A percentile compares a stretch with the other conserved stretches of the same genome.
Conservation (phyloP, 2,888 invertebrate genomes). For the Venustoraphidia nigricollis region DNA sequence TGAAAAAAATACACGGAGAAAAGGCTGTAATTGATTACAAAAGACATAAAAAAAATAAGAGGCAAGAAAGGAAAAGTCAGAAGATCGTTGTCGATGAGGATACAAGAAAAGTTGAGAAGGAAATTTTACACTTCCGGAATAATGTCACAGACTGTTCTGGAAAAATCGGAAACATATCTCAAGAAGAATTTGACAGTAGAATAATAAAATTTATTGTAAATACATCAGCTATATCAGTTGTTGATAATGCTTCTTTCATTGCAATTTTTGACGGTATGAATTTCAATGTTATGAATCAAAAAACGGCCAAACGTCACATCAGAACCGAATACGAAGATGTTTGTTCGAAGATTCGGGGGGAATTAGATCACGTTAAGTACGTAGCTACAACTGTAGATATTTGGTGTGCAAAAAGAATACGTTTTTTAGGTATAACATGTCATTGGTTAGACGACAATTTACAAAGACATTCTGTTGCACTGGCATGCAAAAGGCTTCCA, state of each 20-base stretch:
- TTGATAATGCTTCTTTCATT: not conserved
- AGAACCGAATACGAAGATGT: not conserved
- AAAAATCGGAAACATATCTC: not conserved
- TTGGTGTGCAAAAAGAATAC: slow-evolving; percentile 1
- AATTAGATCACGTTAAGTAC: not conserved
- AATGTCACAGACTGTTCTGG: not conserved
- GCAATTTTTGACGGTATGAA: not conserved
- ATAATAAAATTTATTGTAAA: not conserved
- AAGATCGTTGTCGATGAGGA: not conserved
- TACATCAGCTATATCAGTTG: not conserved
- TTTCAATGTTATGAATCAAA: not conserved
- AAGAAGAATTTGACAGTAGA: not conserved
- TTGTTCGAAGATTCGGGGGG: not conserved
- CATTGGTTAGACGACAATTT: slow-evolving; percentile 1
- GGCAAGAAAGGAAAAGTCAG: too few relatives aligned
- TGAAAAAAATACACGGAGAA: not conserved
- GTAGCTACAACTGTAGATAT: not conserved
- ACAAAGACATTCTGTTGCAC: not conserved
- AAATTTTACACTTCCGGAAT: not conserved
- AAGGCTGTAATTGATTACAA: too few relatives aligned
- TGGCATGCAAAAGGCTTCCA: slow-evolving; percentile 1
- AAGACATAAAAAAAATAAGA: too few relatives aligned
- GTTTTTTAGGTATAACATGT: not conserved
- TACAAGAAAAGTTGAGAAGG: not conserved
- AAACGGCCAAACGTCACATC: not conserved